Evolutionary conservation across 2,888 invertebrate genomes (phyloP).

Genomic region (Drosophila nigricruria): DNA sequence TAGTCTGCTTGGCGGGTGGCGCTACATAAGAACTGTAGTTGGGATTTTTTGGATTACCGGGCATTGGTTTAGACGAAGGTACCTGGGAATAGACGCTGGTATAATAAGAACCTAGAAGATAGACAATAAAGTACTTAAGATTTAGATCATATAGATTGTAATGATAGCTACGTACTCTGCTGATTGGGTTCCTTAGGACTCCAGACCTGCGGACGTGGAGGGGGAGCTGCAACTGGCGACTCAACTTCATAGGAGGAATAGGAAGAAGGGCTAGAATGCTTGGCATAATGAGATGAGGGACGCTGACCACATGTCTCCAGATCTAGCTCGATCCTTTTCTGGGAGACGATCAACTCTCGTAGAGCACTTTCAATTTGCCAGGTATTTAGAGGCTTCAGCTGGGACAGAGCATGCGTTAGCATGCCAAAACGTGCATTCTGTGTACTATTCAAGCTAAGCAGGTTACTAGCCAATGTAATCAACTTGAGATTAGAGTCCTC

Average conservation of each 20-base stretch:
- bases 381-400: constrained; percentile 51
- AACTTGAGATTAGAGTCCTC: constrained; percentile 47
- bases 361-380: constrained; percentile 63
- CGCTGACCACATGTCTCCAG: constrained; percentile 50
- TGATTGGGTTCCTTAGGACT: constrained; percentile 28
- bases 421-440: constrained; percentile 46
- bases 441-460: constrained; percentile 53
- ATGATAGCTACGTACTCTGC: constrained; percentile 27
- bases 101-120: constrained; percentile 29
- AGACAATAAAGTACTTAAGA: background rate
- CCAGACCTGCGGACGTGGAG: constrained; percentile 31
- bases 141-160: fast-evolving
- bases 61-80: constrained; percentile 25
- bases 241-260: constrained; percentile 2
- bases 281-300: background rate
- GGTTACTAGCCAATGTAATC: constrained; percentile 30
- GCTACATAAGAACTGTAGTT: constrained; percentile 7
- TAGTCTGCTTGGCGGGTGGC: background rate
- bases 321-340: constrained; percentile 67
- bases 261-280: background rate
- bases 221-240: background rate
- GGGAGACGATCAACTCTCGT: constrained; percentile 64
- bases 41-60: constrained; percentile 1
- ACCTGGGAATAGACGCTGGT: constrained; percentile 3
- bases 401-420: constrained; percentile 32